Evolutionary conservation across 2,113 vertebrate species (phyloP), one percentile per base, ranked within the genome.

Genomic region (Paraplagusia blochii): DNA sequence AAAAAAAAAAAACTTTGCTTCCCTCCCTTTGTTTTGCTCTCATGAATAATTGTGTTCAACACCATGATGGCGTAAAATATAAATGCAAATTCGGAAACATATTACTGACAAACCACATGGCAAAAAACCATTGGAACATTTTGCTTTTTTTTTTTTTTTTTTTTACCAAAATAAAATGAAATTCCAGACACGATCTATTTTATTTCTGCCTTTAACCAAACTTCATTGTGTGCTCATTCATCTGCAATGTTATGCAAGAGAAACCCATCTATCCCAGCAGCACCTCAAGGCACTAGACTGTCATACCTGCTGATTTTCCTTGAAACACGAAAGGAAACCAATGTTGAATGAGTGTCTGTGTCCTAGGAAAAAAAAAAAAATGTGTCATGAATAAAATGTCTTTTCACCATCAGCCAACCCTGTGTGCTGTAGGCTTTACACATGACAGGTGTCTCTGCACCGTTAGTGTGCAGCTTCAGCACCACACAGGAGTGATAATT

Each of bases 401-500:
- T 67, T 54, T 62, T 69, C 63, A 81, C 53, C 63, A 70, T 81
- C 73, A 74, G 11, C 38, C 33, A 4, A 75, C 63, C 53, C 54
- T 48, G 47, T 63, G 59, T 14, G 36, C 67, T 16, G 42, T 53
- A 49, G 53, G 52, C 45, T 63, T 79, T 68, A 72, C 66, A 77
- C 62, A 67, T 56, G 74, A 81, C 77, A 87, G 82, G 85, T 85
- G 85, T 83, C 70, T 83, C 56, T 51, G 73, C 68, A 60, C 76
- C 74, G 67, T 72, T 73, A 77, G 56, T 60, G 69, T 66, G 69
- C 69, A 80, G 69, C 74, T 66, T 72, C 73, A 81, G 68, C 76
- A 58, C 63, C 81, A 74, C 76, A 82, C 77, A 78, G 73, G 75
- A 83, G 84, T 85, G 83, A 86, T 86, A 88, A 90, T 88, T 85